These are phyloP conservation scores for Takifugu ocellatus DNA, from an alignment of 2,797 vertebrate genomes.

Conservation along the genomic window DNA sequence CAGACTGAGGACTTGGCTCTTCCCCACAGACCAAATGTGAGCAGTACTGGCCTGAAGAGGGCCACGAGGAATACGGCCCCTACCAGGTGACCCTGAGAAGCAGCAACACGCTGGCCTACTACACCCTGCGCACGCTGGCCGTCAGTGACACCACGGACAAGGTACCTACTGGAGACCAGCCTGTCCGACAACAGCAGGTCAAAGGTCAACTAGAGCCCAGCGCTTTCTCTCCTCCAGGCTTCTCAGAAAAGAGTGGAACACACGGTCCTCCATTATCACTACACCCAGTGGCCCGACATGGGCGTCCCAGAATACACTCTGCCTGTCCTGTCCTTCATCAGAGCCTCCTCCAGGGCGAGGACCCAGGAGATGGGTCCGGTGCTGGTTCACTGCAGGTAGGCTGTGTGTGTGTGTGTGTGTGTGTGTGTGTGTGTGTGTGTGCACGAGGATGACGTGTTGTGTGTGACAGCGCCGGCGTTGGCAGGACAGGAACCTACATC, in stretches of 20 bases:
- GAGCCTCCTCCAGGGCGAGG: slow-evolving; percentile 82
- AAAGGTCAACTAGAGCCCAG: neutral
- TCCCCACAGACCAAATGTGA: slow-evolving; percentile 90
- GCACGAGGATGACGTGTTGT: too few species aligned
- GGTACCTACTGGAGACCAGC: slow-evolving; percentile 56
- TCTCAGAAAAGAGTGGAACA: slow-evolving; percentile 87
- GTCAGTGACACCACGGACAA: slow-evolving; percentile 86
- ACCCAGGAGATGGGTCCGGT: slow-evolving; percentile 85
- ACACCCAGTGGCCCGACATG: slow-evolving; percentile 99
- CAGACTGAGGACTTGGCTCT: neutral
- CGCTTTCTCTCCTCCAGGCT: slow-evolving; percentile 63
- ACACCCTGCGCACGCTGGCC: slow-evolving; percentile 86
- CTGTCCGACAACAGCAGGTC: neutral
- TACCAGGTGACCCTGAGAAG: slow-evolving; percentile 88
- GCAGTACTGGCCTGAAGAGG: slow-evolving; percentile 93
- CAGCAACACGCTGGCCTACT: slow-evolving; percentile 86
- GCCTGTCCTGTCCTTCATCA: slow-evolving; percentile 90
- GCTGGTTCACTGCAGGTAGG: slow-evolving; percentile 93
- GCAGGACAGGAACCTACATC: slow-evolving; percentile 94
- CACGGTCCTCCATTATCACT: slow-evolving; percentile 89
- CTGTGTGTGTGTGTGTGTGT: slow-evolving; percentile 4
- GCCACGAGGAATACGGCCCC: slow-evolving; percentile 88
- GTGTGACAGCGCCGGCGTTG: slow-evolving; percentile 87
- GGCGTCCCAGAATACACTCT: slow-evolving; percentile 92
- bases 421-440: slow-evolving; percentile 2